Percentiles rank a stretch among this genome's conserved stretches.
Conservation (phyloP, 2,797 vertebrate species). For the Okamejei kenojei region DNA sequence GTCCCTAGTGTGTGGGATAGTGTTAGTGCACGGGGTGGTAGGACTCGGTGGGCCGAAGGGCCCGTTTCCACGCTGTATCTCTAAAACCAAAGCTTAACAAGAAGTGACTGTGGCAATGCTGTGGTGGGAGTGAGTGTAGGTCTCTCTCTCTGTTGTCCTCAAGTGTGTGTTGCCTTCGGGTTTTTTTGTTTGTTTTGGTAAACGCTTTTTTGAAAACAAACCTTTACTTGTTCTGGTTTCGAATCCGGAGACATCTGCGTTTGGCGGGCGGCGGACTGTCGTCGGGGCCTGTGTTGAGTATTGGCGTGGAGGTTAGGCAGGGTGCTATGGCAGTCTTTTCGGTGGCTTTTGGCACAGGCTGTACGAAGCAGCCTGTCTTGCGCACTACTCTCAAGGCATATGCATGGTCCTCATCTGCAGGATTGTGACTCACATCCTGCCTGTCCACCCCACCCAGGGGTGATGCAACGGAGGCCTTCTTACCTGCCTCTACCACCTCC, state of each 20-base stretch:
- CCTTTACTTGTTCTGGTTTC: slow-evolving; percentile 99
- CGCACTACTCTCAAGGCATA: slow-evolving; percentile 89
- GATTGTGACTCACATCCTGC: slow-evolving; percentile 74
- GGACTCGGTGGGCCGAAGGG: too few relatives aligned
- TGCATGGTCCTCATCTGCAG: slow-evolving; percentile 88
- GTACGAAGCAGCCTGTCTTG: slow-evolving; percentile 89
- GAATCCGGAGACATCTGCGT: slow-evolving; percentile 98
- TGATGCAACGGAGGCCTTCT: slow-evolving; percentile 71
- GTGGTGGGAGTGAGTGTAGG: background rate
- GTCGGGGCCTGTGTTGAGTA: slow-evolving; percentile 76
- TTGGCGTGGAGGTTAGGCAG: slow-evolving; percentile 80
- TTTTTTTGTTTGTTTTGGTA: slow-evolving; percentile 17
- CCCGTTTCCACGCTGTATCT: too few relatives aligned
- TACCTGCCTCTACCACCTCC: slow-evolving; percentile 75
- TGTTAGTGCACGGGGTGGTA: too few relatives aligned
- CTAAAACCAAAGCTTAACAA: background rate
- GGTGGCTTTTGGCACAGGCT: slow-evolving; percentile 94
- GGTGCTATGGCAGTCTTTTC: slow-evolving; percentile 86
- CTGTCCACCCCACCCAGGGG: slow-evolving; percentile 70
- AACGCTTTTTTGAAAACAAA: slow-evolving; percentile 56
- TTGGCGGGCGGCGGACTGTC: slow-evolving; percentile 94
- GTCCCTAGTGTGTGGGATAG: too few relatives aligned
- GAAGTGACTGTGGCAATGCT: slow-evolving; percentile 14
- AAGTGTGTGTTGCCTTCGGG: slow-evolving; percentile 19
- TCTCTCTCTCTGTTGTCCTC: slow-evolving; percentile 6